phyloP scores from a whole-genome alignment of 2,113 vertebrate species.

The Phrynocephalus versicolor region DNA sequence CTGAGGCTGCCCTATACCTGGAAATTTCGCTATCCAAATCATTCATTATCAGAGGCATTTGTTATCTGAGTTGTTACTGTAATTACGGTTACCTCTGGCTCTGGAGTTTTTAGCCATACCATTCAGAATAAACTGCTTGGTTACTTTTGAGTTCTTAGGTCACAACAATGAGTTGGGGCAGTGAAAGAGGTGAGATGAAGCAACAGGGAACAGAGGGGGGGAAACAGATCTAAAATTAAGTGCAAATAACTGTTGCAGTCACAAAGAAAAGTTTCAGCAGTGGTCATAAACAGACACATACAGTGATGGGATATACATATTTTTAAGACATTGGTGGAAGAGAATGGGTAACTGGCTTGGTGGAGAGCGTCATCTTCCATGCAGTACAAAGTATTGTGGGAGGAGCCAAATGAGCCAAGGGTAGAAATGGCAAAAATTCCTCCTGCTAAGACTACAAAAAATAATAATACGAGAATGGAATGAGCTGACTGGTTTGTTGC shows the following conservation, averaged over 20 bases:
- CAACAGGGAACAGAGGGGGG: fast-evolving
- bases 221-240: slow-evolving; percentile 11
- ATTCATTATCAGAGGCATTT: no score
- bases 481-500: not conserved
- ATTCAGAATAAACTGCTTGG: not conserved
- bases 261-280: not conserved
- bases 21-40: no score
- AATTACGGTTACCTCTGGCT: not conserved
- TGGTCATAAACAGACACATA: fast-evolving
- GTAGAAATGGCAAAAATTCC: not conserved
- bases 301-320: not conserved
- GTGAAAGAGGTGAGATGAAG: not conserved
- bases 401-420: slow-evolving; percentile 2
- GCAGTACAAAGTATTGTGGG: not conserved
- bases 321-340: not conserved
- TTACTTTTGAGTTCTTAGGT: not conserved
- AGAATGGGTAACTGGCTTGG: fast-evolving
- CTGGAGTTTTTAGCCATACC: not conserved
- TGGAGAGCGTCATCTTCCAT: not conserved
- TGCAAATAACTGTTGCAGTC: not conserved
- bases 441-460: not conserved
- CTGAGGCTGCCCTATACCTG: no score
- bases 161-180: fast-evolving
- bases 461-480: not conserved
- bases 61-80: no score